Percentiles rank a stretch among this genome's conserved stretches.
Evolutionary conservation across 1,140 invertebrate genomes (phyloP).

Genomic region (Drosophila sulfurigaster): DNA sequence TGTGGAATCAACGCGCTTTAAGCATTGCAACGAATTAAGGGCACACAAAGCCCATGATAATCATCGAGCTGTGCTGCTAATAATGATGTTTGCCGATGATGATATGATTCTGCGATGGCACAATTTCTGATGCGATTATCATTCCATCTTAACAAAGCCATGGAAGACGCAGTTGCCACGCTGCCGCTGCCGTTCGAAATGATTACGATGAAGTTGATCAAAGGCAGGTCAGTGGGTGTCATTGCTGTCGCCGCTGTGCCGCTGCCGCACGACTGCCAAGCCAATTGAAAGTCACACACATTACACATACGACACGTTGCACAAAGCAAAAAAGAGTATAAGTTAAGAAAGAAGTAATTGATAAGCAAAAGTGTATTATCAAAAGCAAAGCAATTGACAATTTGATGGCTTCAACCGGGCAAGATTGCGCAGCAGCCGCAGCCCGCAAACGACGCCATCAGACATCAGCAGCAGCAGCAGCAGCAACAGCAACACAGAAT

Average conservation of each 20-base stretch:
- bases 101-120: conserved; percentile 20
- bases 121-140: conserved; percentile 29
- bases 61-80: conserved; percentile 16
- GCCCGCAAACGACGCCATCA: conserved; percentile 59
- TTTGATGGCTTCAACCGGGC: conserved; percentile 68
- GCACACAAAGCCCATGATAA: conserved; percentile 32
- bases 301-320: conserved; percentile 52
- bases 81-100: conserved; percentile 21
- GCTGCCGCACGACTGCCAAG: conserved; percentile 4
- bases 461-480: not conserved
- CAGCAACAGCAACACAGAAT: conserved; percentile 14
- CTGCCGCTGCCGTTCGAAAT: conserved; percentile 19
- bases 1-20: conserved; percentile 41
- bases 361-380: conserved; percentile 5
- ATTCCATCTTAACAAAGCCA: conserved; percentile 22
- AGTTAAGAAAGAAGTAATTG: conserved; percentile 4
- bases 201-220: conserved; percentile 33
- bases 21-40: conserved; percentile 56
- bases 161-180: conserved; percentile 14
- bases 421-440: conserved; percentile 49
- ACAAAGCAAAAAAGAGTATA: conserved; percentile 7
- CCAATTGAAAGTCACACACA: conserved; percentile 11
- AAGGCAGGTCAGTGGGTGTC: conserved; percentile 39
- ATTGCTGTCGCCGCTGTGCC: conserved; percentile 22
- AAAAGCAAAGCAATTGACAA: conserved; percentile 30